Evolutionary conservation across 1,140 invertebrate genomes (phyloP), one percentile per base, ranked within the genome.

Genomic region (Drosophila ironensis): DNA sequence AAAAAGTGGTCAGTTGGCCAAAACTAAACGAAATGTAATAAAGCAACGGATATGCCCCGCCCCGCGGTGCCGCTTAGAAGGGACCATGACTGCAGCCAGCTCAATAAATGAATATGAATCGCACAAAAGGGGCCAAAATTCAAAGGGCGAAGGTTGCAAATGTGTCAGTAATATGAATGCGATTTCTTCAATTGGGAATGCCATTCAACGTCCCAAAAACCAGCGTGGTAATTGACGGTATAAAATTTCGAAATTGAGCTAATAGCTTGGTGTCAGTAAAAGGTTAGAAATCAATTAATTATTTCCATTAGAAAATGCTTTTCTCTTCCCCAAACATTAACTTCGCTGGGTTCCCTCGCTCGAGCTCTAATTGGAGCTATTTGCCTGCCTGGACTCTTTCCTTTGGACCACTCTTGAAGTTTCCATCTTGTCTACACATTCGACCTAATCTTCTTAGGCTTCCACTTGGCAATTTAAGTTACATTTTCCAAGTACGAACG

Each of bases 1-100:
- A 80, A 84, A 84, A 84, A 86, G 80, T 84, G 80, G 80, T 86
- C 80, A 84, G 80, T 86, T 84, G 80, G 80, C 80, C 80, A 84
- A 84, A 84, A 84, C 80, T 84, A 84, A 84, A 84, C 80, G 80
- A 84, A 84, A 84, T 86, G 80, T 84, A 84, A 84, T 84, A 84
- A 84, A 84, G 80, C 80, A 84, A 80, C 80, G 80, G 70, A 84
- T 84, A 84, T 86, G 74, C 80, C 76, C 59, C 47, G 52, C 53
- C 50, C 64, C 38, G 51, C 52, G 41, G 51, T 46, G 42, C 16
- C 44, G 35, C 33, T 44, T 30, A 8, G 11, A 24, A 28, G 2
- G 27, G 8, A 47, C 12, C 19, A 38, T 51, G 16, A 9, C 68
- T 64, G 63, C 78, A 69, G 56, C 27, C 25, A 70, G 44, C 66